Percentiles rank a stretch among this genome's conserved stretches.
Evolutionary conservation across 1,140 invertebrate genomes (phyloP).

Genomic region (Drosophila teissieri): DNA sequence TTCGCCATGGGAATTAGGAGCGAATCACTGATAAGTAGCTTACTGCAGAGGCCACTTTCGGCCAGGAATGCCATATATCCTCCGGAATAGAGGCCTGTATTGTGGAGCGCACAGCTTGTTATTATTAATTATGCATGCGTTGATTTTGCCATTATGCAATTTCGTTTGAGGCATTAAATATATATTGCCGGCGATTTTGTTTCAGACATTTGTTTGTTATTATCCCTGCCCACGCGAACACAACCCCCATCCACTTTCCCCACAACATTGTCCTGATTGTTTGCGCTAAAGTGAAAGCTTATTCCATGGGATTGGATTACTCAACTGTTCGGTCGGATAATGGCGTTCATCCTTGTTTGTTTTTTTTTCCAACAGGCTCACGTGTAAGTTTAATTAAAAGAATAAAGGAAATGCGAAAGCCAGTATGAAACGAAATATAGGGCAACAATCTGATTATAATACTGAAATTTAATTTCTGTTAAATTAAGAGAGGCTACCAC

Average conservation of each 20-base stretch:
- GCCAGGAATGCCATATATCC: not conserved
- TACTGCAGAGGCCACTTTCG: conserved; percentile 1
- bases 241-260: not conserved
- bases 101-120: conserved; percentile 27
- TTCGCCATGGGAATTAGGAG: not conserved
- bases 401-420: conserved; percentile 9
- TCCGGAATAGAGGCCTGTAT: not conserved
- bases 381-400: conserved; percentile 37
- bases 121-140: conserved; percentile 64
- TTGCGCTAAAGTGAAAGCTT: conserved; percentile 32
- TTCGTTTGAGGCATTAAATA: conserved; percentile 67
- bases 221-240: conserved; percentile 17
- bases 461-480: not conserved
- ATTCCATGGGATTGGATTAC: conserved; percentile 34
- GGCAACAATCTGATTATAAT: not conserved
- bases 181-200: conserved; percentile 15
- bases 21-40: conserved; percentile 19
- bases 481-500: not conserved
- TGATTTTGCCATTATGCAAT: conserved; percentile 68
- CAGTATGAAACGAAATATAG: not conserved
- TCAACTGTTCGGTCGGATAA: not conserved
- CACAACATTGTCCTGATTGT: conserved; percentile 31
- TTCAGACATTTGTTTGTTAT: conserved; percentile 27
- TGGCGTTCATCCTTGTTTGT: conserved; percentile 15
- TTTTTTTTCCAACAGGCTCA: conserved; percentile 30